Conservation (phyloP, 2,888 invertebrate genomes). For the Nephrotoma appendiculata region DNA sequence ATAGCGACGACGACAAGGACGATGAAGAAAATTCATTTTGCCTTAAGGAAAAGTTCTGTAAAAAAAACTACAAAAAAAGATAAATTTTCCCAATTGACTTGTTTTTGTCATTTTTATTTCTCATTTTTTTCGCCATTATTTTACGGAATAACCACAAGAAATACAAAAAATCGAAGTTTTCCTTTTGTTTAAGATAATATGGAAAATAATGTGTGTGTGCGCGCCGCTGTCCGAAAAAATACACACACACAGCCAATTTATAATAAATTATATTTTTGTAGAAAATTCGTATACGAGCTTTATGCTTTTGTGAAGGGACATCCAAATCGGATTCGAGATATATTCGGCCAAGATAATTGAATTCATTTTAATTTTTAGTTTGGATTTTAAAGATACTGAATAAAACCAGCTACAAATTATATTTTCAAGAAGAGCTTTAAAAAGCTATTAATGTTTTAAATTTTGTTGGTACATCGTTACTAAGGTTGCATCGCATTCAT, state of each 20-base stretch:
- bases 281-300: neutral
- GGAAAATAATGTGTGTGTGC: neutral
- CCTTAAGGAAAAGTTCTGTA: neutral
- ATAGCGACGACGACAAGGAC: neutral
- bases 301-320: neutral
- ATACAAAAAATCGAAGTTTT: neutral
- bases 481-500: too few species aligned
- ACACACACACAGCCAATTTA: neutral
- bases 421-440: too few species aligned
- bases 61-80: neutral
- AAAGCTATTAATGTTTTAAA: too few species aligned
- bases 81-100: neutral
- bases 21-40: neutral
- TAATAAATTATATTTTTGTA: neutral
- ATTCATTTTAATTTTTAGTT: too few species aligned
- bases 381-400: too few species aligned
- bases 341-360: neutral
- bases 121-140: neutral
- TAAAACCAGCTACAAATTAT: too few species aligned
- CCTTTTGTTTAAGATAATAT: neutral
- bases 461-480: too few species aligned
- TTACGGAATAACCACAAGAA: neutral
- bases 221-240: neutral
- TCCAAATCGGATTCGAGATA: neutral
- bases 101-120: neutral